Evolutionary conservation across 1,140 invertebrate species (phyloP).

Genomic region (Camponotus vicinus): DNA sequence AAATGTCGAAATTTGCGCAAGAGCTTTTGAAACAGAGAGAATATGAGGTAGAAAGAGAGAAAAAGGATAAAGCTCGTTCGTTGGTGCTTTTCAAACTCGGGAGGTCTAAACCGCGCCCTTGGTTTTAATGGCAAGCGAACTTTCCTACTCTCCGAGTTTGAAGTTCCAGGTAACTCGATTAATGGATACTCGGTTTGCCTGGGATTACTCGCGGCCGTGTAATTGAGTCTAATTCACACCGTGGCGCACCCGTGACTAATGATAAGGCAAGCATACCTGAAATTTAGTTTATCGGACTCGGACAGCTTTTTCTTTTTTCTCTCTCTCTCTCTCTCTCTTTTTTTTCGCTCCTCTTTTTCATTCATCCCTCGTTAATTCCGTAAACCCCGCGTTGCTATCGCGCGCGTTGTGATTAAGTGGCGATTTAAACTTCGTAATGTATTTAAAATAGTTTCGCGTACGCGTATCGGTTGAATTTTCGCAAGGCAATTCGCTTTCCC

Average conservation of each 20-base stretch:
- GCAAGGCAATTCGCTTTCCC: slow-evolving; percentile 2
- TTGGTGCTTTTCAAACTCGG: slow-evolving; percentile 61
- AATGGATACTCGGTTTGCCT: slow-evolving; percentile 75
- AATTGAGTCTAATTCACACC: slow-evolving; percentile 76
- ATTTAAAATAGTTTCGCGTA: slow-evolving; percentile 34
- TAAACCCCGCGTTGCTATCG: slow-evolving; percentile 6
- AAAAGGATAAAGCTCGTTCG: slow-evolving; percentile 25
- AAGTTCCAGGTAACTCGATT: slow-evolving; percentile 75
- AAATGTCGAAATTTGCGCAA: slow-evolving; percentile 37
- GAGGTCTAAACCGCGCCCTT: slow-evolving; percentile 72
- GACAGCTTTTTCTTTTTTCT: not conserved
- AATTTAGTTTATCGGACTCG: slow-evolving; percentile 63
- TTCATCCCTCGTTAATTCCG: slow-evolving; percentile 35
- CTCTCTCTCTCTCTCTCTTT: not conserved
- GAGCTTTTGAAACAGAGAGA: not conserved
- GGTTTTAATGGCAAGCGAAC: slow-evolving; percentile 73
- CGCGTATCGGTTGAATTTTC: slow-evolving; percentile 17
- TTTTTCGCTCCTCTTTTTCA: not conserved
- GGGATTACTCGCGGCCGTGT: slow-evolving; percentile 74
- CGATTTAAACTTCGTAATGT: slow-evolving; percentile 20
- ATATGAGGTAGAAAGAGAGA: not conserved
- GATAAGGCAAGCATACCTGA: slow-evolving; percentile 70
- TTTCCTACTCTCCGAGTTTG: slow-evolving; percentile 73
- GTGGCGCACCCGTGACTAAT: slow-evolving; percentile 69
- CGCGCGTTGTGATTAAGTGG: slow-evolving; percentile 34